phyloP scores from a whole-genome alignment of 2,888 invertebrate species.

The Luperina testacea region DNA sequence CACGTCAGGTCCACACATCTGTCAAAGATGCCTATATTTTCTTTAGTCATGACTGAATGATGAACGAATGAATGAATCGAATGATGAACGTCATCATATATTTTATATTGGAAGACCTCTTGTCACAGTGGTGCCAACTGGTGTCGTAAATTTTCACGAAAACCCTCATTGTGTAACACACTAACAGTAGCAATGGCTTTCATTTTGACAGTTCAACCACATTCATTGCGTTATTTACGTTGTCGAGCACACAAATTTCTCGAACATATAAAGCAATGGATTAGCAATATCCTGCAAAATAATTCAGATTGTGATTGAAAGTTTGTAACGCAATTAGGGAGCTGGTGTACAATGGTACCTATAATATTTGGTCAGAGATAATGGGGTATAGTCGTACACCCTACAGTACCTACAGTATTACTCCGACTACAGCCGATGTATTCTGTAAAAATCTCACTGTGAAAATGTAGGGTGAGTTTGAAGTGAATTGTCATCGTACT shows the following conservation, averaged over 20 bases:
- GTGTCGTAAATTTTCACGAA: no score
- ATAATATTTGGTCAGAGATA: not conserved
- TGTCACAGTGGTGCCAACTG: no score
- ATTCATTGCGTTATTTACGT: constrained; percentile 1
- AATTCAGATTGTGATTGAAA: not conserved
- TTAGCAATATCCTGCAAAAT: not conserved
- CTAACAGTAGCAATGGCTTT: not conserved
- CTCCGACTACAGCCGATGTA: not conserved
- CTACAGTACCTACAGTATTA: not conserved
- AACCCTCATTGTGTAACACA: not conserved
- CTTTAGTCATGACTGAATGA: no score
- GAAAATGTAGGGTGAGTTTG: no score
- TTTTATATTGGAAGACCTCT: no score
- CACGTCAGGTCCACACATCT: no score
- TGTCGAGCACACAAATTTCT: not conserved
- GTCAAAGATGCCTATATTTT: no score
- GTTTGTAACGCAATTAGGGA: not conserved
- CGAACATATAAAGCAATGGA: not conserved
- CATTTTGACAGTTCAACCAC: not conserved
- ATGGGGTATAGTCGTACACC: not conserved
- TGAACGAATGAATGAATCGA: no score
- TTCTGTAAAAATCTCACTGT: no score
- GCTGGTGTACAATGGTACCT: not conserved
- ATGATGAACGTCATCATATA: no score
- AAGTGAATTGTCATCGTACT: no score